A percentile compares a stretch with the other conserved stretches of the same genome.
Conservation (phyloP, 2,797 vertebrate genomes). For the Apodemus agrarius region DNA sequence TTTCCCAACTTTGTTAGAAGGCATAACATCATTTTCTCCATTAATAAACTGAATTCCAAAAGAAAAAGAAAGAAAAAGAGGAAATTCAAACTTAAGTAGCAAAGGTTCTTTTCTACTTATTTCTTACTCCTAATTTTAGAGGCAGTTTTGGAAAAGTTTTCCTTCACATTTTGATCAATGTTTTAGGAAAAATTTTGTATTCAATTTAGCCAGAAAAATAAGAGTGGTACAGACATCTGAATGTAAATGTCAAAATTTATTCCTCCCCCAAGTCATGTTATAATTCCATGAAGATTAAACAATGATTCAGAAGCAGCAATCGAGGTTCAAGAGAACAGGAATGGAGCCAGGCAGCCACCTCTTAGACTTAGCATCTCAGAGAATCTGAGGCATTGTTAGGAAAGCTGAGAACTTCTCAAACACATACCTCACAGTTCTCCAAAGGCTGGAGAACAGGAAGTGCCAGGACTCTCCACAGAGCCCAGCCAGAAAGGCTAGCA, state of each 20-base stretch:
- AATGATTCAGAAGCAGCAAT: background rate
- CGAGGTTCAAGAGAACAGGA: background rate
- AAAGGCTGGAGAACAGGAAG: background rate
- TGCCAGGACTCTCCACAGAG: background rate
- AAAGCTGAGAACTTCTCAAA: background rate
- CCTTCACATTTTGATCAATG: background rate
- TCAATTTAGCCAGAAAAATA: background rate
- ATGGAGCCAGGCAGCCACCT: background rate
- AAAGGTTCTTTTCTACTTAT: background rate
- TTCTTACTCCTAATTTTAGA: background rate
- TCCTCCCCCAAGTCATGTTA: background rate
- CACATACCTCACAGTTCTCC: background rate
- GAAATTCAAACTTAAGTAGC: background rate
- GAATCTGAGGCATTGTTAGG: background rate
- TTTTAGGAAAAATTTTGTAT: conserved; percentile 28
- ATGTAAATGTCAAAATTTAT: background rate
- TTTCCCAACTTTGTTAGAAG: conserved; percentile 37
- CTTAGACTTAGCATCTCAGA: background rate
- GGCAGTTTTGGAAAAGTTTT: background rate
- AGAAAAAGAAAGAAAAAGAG: background rate
- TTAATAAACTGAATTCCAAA: background rate
- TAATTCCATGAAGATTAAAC: background rate
- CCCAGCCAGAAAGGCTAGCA: background rate
- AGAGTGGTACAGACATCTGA: background rate
- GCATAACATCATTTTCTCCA: background rate